Percentiles rank a stretch among this genome's conserved stretches.
phyloP scores from a whole-genome alignment of 1,140 invertebrate genomes.

The Aethina tumida region DNA sequence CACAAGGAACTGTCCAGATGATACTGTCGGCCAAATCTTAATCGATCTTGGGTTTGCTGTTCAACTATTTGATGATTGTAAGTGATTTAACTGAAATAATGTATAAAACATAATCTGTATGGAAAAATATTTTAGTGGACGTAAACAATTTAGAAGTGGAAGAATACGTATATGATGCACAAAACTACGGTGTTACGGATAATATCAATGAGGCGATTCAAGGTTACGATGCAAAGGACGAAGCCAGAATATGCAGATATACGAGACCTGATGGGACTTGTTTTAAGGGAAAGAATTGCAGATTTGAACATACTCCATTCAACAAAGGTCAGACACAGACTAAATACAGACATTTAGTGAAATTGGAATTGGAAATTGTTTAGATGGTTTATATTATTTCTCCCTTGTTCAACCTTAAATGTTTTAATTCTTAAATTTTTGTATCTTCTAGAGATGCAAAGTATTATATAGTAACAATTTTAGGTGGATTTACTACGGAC shows the following conservation, averaged over 20 bases:
- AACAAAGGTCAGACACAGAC: slow-evolving; percentile 16
- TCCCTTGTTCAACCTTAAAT: neutral
- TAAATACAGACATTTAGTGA: neutral
- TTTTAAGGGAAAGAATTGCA: slow-evolving; percentile 23
- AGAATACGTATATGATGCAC: slow-evolving; percentile 15
- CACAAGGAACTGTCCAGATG: neutral
- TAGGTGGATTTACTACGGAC: slow-evolving; percentile 26
- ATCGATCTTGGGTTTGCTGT: slow-evolving; percentile 13
- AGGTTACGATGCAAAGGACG: slow-evolving; percentile 25
- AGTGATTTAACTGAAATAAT: slow-evolving; percentile 5
- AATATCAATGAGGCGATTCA: slow-evolving; percentile 26
- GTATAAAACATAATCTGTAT: neutral
- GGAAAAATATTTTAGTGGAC: slow-evolving; percentile 1
- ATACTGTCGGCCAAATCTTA: slow-evolving; percentile 13
- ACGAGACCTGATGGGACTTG: slow-evolving; percentile 19
- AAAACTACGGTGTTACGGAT: slow-evolving; percentile 15
- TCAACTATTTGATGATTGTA: slow-evolving; percentile 16
- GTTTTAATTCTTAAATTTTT: neutral
- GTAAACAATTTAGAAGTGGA: slow-evolving; percentile 12
- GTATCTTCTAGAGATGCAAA: neutral
- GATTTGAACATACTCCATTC: slow-evolving; percentile 18
- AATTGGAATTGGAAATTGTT: neutral
- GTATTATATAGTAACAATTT: neutral
- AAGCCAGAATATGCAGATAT: slow-evolving; percentile 23
- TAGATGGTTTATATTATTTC: neutral